Evolutionary conservation across 2,888 invertebrate species (phyloP).

Genomic region (Hoplodrina ambigua): DNA sequence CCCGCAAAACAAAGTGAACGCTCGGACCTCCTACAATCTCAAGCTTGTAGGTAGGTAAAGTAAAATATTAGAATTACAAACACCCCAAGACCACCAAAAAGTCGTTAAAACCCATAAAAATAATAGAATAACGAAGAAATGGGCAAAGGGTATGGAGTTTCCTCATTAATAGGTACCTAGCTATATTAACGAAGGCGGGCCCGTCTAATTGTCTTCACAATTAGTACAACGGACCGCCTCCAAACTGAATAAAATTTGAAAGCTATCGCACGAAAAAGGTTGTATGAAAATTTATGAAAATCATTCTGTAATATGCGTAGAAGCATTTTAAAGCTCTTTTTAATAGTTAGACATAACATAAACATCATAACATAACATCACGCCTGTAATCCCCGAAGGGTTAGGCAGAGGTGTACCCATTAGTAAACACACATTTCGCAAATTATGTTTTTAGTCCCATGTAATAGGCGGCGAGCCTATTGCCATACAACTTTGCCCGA

Average conservation of each 20-base stretch:
- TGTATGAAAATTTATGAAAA: background rate
- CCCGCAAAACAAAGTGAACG: too few species aligned
- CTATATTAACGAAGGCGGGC: constrained; percentile 77
- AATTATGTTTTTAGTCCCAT: too few species aligned
- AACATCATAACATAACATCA: too few species aligned
- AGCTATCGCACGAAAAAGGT: background rate
- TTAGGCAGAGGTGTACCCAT: too few species aligned
- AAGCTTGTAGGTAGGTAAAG: too few species aligned
- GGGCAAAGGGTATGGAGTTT: constrained; percentile 75
- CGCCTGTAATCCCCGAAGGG: too few species aligned
- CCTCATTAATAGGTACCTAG: constrained; percentile 79
- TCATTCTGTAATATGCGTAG: background rate
- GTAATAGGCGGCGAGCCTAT: too few species aligned
- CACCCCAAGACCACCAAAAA: background rate
- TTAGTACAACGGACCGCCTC: constrained; percentile 73
- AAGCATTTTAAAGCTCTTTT: background rate
- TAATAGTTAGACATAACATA: background rate
- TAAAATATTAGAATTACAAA: background rate
- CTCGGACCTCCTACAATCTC: too few species aligned
- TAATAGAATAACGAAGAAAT: constrained; percentile 59
- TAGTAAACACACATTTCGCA: too few species aligned
- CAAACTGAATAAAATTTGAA: constrained; percentile 29
- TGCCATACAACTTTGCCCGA: too few species aligned
- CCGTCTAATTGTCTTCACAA: constrained; percentile 86
- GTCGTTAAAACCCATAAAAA: constrained; percentile 43